Evolutionary conservation across 2,113 vertebrate species (phyloP), one percentile per base, ranked within the genome.

Genomic region (Sorex fumeus): DNA sequence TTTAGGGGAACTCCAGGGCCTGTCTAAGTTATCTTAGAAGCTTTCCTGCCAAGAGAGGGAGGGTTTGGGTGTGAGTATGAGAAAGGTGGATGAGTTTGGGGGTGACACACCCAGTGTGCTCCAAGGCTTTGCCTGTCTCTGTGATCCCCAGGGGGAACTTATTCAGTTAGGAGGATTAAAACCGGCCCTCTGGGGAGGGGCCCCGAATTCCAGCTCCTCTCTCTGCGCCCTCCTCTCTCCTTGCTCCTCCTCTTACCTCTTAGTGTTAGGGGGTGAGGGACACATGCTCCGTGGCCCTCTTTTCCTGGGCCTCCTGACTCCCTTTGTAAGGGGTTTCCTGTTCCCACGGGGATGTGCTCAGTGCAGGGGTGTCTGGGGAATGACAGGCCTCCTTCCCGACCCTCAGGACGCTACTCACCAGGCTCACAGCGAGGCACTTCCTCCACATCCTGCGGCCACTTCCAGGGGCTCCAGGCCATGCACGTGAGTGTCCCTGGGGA

Each of bases 401-500:
- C 53, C 13, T 12, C 1, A 43, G 72, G 82, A 21, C n/a, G 23
- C 50, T 32, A 97, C 97, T 97, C 88, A 98, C 98, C 98, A 94
- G 98, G 98, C 36, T 96, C 82, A 60, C 98, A 98, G 28, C 23
- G 43, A 71, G 96, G 97, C 69, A 87, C 96, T 83, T 95, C 93
- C 1, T 36, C 19, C 5, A 45, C 71, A 8, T 94, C 93, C 1
- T 87, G 83, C 60, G 12, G 67, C 91, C 97, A 93, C 82, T 93
- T 84, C 97, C 97, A 96, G 60, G 89, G 88, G 60, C 94, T 93
- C 36, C 94, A 92, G n/a, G 94, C 32, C 72, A 97, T 94, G 93
- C 97, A 97, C 70, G 92, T 96, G 84, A 97, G 97, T 36, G n/a
- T 96, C 16, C 70, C 98, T 98, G 96, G 43, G 90, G 43, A 83